Percentiles rank a stretch among this genome's conserved stretches.
Evolutionary conservation across 2,113 vertebrate species (phyloP).

Genomic region (Atractosteus spatula): DNA sequence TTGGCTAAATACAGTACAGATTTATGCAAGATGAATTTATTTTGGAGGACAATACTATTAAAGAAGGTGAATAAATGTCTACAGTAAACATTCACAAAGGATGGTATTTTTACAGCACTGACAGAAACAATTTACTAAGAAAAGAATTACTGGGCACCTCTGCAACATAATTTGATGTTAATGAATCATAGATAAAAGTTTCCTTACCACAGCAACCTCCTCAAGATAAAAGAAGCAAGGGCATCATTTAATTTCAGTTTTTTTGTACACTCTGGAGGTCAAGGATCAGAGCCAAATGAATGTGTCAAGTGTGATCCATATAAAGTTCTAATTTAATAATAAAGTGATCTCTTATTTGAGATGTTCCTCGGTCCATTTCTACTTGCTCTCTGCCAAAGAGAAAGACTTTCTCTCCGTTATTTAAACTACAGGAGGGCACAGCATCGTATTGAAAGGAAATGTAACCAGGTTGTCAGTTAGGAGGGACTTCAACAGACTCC

Average conservation of each 20-base stretch:
- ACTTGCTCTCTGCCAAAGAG: background rate
- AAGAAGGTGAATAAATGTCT: too few relatives aligned
- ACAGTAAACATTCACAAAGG: too few relatives aligned
- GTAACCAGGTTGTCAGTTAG: background rate
- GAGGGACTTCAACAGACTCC: background rate
- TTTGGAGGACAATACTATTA: too few relatives aligned
- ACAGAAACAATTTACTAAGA: too few relatives aligned
- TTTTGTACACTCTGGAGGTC: conserved; percentile 34
- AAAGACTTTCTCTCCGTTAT: background rate
- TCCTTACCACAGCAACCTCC: background rate
- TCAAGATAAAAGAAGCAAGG: background rate
- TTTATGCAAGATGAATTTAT: too few relatives aligned
- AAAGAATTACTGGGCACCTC: too few relatives aligned
- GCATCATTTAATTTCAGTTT: conserved; percentile 38
- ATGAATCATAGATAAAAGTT: background rate
- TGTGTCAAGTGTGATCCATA: conserved; percentile 32
- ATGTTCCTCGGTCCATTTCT: conserved; percentile 24
- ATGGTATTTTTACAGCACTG: too few relatives aligned
- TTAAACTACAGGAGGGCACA: background rate
- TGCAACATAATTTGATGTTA: background rate
- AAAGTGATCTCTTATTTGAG: conserved; percentile 39
- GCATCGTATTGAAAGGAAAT: background rate
- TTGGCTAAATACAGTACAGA: too few relatives aligned
- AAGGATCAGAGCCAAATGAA: conserved; percentile 36
- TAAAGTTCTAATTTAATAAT: conserved; percentile 26